These are phyloP conservation scores for Idaea dimidiata DNA, from an alignment of 2,888 invertebrate genomes.

Conservation along the genomic window DNA sequence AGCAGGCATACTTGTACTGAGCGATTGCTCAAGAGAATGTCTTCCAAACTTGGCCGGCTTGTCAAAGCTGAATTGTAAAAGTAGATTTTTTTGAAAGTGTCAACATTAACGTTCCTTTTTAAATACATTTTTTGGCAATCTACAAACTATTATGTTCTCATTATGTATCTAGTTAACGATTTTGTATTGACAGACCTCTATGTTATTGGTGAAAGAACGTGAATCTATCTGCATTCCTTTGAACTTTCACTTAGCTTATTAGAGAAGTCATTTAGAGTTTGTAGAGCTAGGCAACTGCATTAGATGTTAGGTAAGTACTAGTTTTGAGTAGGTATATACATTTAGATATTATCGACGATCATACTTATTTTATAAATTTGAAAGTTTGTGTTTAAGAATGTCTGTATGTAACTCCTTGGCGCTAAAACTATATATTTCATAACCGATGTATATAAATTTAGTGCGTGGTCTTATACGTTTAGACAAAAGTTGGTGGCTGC, in stretches of 20 bases:
- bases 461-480: too few species aligned
- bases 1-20: slow-evolving; percentile 38
- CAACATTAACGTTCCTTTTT: slow-evolving; percentile 9
- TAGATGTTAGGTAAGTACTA: background rate
- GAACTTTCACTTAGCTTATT: background rate
- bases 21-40: slow-evolving; percentile 40
- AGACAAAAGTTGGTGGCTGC: too few species aligned
- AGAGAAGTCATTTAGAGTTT: slow-evolving; percentile 33
- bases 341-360: too few species aligned
- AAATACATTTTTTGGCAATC: background rate
- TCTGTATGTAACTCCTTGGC: background rate
- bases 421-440: too few species aligned
- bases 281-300: slow-evolving; percentile 26
- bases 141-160: background rate
- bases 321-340: background rate
- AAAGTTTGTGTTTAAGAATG: background rate
- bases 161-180: background rate
- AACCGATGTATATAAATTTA: too few species aligned
- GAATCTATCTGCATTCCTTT: background rate
- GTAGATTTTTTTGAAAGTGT: slow-evolving; percentile 21
- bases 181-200: background rate
- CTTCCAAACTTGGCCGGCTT: slow-evolving; percentile 42
- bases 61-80: slow-evolving; percentile 22
- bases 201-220: background rate
- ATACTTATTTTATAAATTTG: background rate